Evolutionary conservation across 1,140 invertebrate species (phyloP).

Genomic region (Gonioctena quinquepunctata): DNA sequence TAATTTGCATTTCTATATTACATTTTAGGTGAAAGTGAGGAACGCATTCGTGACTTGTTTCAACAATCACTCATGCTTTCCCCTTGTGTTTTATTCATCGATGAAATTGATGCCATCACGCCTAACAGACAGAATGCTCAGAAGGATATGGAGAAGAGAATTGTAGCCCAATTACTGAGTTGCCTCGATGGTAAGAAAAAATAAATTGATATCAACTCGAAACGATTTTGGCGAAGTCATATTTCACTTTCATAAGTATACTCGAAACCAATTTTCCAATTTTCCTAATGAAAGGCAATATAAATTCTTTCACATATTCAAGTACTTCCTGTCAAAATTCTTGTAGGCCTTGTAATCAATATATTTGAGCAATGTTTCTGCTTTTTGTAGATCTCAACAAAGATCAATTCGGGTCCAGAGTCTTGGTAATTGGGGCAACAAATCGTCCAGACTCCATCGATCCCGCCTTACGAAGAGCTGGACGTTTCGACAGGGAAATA

Average conservation of each 20-base stretch:
- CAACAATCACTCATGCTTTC: slow-evolving; percentile 74
- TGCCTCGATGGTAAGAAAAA: slow-evolving; percentile 83
- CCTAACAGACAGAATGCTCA: slow-evolving; percentile 85
- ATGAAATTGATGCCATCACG: slow-evolving; percentile 91
- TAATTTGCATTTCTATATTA: neutral
- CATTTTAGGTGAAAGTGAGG: slow-evolving; percentile 85
- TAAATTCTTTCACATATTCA: neutral
- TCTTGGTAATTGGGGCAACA: slow-evolving; percentile 93
- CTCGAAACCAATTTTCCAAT: neutral
- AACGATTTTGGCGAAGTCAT: no score
- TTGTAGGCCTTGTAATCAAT: no score
- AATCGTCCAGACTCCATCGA: slow-evolving; percentile 93
- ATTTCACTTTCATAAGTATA: no score
- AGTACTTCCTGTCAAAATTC: slow-evolving; percentile 2
- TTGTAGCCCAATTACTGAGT: slow-evolving; percentile 88
- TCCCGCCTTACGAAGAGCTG: slow-evolving; percentile 87
- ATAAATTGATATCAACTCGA: no score
- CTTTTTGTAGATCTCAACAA: slow-evolving; percentile 60
- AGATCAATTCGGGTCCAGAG: slow-evolving; percentile 65
- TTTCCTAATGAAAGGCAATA: neutral
- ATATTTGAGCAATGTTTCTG: no score
- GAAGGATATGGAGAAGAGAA: slow-evolving; percentile 92
- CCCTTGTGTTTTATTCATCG: slow-evolving; percentile 90
- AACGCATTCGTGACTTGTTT: slow-evolving; percentile 89
- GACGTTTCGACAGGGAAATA: slow-evolving; percentile 92